phyloP scores from a whole-genome alignment of 2,888 invertebrate species.

The Cantharis nigra region DNA sequence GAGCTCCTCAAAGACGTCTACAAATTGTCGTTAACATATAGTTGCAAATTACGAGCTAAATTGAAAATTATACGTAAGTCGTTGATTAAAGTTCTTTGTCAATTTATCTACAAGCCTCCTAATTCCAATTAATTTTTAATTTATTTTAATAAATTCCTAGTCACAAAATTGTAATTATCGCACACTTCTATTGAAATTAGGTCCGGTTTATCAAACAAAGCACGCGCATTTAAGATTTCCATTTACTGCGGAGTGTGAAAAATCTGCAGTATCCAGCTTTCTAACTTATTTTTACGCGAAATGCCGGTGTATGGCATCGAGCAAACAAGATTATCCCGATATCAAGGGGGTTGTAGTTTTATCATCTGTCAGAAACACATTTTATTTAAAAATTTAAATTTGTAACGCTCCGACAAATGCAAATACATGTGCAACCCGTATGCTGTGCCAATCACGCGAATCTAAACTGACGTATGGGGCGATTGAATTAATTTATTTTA shows the following conservation, averaged over 20 bases:
- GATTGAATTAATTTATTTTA: neutral
- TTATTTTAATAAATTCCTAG: neutral
- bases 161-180: neutral
- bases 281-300: neutral
- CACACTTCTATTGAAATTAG: neutral
- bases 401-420: neutral
- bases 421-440: neutral
- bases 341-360: neutral
- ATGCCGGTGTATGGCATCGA: neutral
- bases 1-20: constrained; percentile 14
- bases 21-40: constrained; percentile 12
- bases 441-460: neutral
- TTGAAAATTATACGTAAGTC: constrained; percentile 9
- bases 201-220: neutral
- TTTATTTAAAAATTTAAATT: neutral
- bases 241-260: neutral
- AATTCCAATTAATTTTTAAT: neutral
- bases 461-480: neutral
- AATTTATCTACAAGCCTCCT: neutral
- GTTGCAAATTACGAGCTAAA: constrained; percentile 7
- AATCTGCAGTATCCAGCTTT: neutral
- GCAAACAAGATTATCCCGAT: neutral
- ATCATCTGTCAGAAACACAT: neutral
- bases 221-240: too few relatives aligned
- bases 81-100: neutral